A percentile compares a stretch with the other conserved stretches of the same genome.
These are phyloP conservation scores for Zootermopsis nevadensis DNA, from an alignment of 2,888 invertebrate genomes.

Conservation along the genomic window DNA sequence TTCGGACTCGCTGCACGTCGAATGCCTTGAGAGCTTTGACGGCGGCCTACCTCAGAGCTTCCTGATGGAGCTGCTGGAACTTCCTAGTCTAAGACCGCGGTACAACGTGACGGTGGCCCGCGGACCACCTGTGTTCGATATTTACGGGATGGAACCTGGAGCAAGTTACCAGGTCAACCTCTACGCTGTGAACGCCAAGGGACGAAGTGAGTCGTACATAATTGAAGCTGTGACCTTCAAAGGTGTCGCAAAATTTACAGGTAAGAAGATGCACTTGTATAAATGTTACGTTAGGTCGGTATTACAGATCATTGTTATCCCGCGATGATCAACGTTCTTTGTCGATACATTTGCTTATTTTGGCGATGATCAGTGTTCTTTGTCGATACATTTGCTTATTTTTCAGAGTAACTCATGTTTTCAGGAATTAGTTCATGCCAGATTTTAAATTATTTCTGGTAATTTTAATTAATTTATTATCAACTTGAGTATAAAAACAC, in stretches of 20 bases:
- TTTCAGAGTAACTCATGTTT: too few relatives aligned
- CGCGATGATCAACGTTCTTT: too few relatives aligned
- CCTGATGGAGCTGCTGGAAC: slow-evolving; percentile 81
- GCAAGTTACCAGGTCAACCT: slow-evolving; percentile 82
- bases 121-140: slow-evolving; percentile 75
- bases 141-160: slow-evolving; percentile 77
- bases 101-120: slow-evolving; percentile 73
- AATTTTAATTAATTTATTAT: too few relatives aligned
- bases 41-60: slow-evolving; percentile 90
- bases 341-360: too few relatives aligned
- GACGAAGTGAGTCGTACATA: slow-evolving; percentile 83
- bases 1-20: slow-evolving; percentile 81
- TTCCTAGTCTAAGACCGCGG: slow-evolving; percentile 73
- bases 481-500: too few relatives aligned
- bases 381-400: too few relatives aligned
- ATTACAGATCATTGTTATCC: too few relatives aligned
- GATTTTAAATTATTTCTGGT: too few relatives aligned
- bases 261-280: too few relatives aligned
- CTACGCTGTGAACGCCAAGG: slow-evolving; percentile 89
- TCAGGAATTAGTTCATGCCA: too few relatives aligned
- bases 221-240: slow-evolving; percentile 87
- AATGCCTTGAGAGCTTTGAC: slow-evolving; percentile 88
- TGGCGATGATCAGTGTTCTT: too few relatives aligned
- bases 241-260: slow-evolving; percentile 88
- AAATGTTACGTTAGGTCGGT: too few relatives aligned